These are phyloP conservation scores for Pollicipes pollicipes DNA, from an alignment of 1,140 invertebrate species.

Conservation along the genomic window DNA sequence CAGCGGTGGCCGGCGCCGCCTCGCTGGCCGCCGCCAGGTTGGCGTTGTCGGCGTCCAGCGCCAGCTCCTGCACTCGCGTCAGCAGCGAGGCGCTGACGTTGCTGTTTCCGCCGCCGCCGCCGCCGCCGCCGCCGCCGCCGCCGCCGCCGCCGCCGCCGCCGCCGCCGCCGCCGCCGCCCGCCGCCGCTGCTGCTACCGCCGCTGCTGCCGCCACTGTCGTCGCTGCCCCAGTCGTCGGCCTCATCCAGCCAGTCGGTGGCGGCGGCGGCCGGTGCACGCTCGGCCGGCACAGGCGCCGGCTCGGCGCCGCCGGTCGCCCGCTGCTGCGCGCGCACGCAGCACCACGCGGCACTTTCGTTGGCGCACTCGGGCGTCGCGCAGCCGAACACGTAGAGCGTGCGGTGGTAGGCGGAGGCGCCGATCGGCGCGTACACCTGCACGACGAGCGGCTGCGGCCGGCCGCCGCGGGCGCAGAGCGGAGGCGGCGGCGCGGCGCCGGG, in stretches of 20 bases:
- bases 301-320: constrained; percentile 10
- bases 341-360: constrained; percentile 38
- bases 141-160: too few relatives aligned
- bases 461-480: constrained; percentile 47
- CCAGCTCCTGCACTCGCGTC: constrained; percentile 24
- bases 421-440: constrained; percentile 66
- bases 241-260: constrained; percentile 20
- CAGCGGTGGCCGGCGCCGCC: constrained; percentile 40
- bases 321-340: neutral
- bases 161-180: too few relatives aligned
- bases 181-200: constrained; percentile 49
- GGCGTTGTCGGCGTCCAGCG: constrained; percentile 21
- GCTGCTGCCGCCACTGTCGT: too few relatives aligned
- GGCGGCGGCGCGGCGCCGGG: too few relatives aligned
- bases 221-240: constrained; percentile 39
- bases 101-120: constrained; percentile 24
- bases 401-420: constrained; percentile 51
- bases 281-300: too few relatives aligned
- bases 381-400: constrained; percentile 64
- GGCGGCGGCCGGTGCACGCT: constrained; percentile 21
- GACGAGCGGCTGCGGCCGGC: constrained; percentile 44
- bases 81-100: constrained; percentile 6
- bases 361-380: constrained; percentile 68
- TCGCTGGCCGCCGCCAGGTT: constrained; percentile 53
- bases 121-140: constrained; percentile 27